Evolutionary conservation across 1,140 invertebrate species (phyloP).

Genomic region (Acromyrmex charruanus): DNA sequence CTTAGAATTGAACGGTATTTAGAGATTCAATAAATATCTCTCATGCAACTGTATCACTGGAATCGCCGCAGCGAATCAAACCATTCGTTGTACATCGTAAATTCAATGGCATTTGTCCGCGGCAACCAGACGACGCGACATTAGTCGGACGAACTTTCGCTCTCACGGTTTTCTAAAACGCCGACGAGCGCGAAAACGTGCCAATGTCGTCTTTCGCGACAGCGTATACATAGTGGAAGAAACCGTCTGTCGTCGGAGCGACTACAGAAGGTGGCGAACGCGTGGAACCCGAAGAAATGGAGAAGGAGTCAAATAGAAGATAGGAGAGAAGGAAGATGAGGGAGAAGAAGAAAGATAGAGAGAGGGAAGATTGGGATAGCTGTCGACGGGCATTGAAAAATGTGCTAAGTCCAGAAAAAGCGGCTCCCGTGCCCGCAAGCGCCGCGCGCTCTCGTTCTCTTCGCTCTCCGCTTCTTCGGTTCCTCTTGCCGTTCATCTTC

Average conservation of each 20-base stretch:
- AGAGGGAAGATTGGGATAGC: slow-evolving; percentile 79
- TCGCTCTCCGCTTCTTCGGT: slow-evolving; percentile 57
- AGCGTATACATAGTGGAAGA: slow-evolving; percentile 22
- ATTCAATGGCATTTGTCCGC: slow-evolving; percentile 27
- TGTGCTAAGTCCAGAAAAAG: slow-evolving; percentile 83
- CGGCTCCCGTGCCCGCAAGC: slow-evolving; percentile 78
- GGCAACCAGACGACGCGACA: slow-evolving; percentile 6
- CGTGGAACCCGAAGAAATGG: slow-evolving; percentile 61
- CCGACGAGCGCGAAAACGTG: slow-evolving; percentile 52
- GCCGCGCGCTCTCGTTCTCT: slow-evolving; percentile 73
- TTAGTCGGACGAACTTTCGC: slow-evolving; percentile 31
- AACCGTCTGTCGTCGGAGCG: slow-evolving; percentile 50
- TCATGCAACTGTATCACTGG: not conserved
- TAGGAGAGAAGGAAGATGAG: slow-evolving; percentile 17
- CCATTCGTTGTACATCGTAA: slow-evolving; percentile 10
- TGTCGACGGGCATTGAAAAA: slow-evolving; percentile 83
- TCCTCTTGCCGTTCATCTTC: slow-evolving; percentile 67
- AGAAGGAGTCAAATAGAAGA: slow-evolving; percentile 28
- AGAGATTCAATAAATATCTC: not conserved
- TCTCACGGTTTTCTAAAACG: slow-evolving; percentile 72
- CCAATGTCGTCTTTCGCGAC: slow-evolving; percentile 41
- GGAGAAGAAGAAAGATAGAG: slow-evolving; percentile 37
- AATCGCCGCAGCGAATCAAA: not conserved
- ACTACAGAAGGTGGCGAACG: slow-evolving; percentile 67
- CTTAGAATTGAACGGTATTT: not conserved